Evolutionary conservation across 2,888 invertebrate species (phyloP), one percentile per base, ranked within the genome.

Genomic region (Mongoloraphidia duomilia): DNA sequence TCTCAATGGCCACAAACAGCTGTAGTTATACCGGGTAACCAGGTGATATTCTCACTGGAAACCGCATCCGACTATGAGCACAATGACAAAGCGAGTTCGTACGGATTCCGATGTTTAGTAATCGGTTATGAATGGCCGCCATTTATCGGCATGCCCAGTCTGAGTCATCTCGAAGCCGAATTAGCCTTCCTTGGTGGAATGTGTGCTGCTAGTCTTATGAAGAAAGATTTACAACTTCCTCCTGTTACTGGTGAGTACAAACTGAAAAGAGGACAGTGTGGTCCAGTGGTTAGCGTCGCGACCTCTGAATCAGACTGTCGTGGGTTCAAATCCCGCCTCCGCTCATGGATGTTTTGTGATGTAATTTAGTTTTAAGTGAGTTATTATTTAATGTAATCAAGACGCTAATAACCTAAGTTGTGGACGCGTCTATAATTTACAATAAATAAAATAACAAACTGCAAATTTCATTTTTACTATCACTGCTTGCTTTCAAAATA

Each of bases 41-140:
- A 93, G 70, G 85, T 96, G 0, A 81, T 94, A 59, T 94, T 97
- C 66, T 93, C 94, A 0, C 65, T 98, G 62, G 96, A 97, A 71
- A 95, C 96, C 0, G 91, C 95, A 0, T 89, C 95, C 0, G 86
- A 95, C 65, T 96, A 95, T 66, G 79, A 92, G 52, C 90, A 89
- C 60, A 91, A 92, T 67, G 93, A 90, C 56, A 82, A 85, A 60
- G 81, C 81, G 1, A 79, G 79, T 61, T 80, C 81, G 52, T 91
- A 79, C 64, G 84, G 77, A 57, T 95, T 83, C 73, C 89, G 80
- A 54, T 87, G 87, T 62, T 69, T 87, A 34, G 82, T 85, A 48
- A 79, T 85, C 61, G 94, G 83, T 52, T 91, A 79, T 67, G 93
- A 81, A 66, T 91, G 80, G 82, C 81, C 75, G 9, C 70, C 75